These are phyloP conservation scores for Phocoena sinus DNA, from an alignment of 2,113 vertebrate species.

Conservation along the genomic window DNA sequence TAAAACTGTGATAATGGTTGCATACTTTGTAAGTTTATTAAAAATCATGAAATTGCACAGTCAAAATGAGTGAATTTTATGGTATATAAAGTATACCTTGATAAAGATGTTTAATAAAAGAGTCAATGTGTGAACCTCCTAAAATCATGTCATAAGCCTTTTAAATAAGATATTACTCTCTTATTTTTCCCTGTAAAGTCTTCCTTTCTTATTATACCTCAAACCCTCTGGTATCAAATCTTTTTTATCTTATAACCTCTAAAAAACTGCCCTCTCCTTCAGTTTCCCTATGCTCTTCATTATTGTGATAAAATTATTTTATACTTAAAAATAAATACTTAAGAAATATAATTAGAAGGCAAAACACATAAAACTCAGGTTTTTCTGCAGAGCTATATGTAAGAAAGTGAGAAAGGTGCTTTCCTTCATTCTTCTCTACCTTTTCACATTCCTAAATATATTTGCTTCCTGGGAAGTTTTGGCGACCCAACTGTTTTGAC, in stretches of 20 bases:
- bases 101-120: not conserved
- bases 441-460: not conserved
- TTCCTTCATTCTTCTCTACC: not conserved
- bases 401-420: not conserved
- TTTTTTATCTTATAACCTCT: not conserved
- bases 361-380: slow-evolving; percentile 71
- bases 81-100: not conserved
- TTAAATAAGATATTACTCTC: not conserved
- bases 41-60: not conserved
- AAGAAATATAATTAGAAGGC: slow-evolving; percentile 67
- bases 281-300: slow-evolving; percentile 1
- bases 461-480: not conserved
- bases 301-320: slow-evolving; percentile 72
- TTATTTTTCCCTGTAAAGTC: not conserved
- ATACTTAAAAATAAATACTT: slow-evolving; percentile 79
- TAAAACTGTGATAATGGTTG: not conserved
- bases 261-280: not conserved
- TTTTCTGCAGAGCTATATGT: not conserved
- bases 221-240: slow-evolving; percentile 45
- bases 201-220: slow-evolving; percentile 60
- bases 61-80: not conserved
- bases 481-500: not conserved
- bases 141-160: not conserved
- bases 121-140: not conserved
- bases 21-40: not conserved